A percentile compares a stretch with the other conserved stretches of the same genome.
phyloP scores from a whole-genome alignment of 2,888 invertebrate genomes.

The Notocelia uddmanniana region DNA sequence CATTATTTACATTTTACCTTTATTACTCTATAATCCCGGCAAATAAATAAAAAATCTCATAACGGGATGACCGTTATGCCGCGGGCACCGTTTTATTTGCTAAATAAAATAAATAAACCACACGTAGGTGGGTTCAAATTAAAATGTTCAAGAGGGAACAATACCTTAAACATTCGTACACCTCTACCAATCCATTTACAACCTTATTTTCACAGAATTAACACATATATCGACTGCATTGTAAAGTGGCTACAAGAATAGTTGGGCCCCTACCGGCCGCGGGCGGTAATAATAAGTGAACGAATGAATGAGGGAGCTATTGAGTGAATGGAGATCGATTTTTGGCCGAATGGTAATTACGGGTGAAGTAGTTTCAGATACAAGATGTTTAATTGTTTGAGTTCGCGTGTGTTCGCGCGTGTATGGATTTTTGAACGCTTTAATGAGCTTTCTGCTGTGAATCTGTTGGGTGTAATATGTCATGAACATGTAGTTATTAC shows the following conservation, averaged over 20 bases:
- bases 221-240: neutral
- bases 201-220: neutral
- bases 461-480: neutral
- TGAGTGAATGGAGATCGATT: slow-evolving; percentile 44
- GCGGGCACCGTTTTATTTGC: slow-evolving; percentile 56
- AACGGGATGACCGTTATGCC: slow-evolving; percentile 63
- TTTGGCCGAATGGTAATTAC: slow-evolving; percentile 46
- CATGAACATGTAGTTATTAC: neutral
- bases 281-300: slow-evolving; percentile 54
- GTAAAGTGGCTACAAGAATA: slow-evolving; percentile 22
- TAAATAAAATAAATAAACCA: slow-evolving; percentile 47
- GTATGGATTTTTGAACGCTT: slow-evolving; percentile 3
- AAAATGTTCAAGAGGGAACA: slow-evolving; percentile 50
- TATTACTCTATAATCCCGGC: slow-evolving; percentile 68
- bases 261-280: slow-evolving; percentile 47
- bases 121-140: slow-evolving; percentile 48
- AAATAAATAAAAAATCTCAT: slow-evolving; percentile 65
- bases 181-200: neutral
- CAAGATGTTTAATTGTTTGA: slow-evolving; percentile 40
- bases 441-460: neutral
- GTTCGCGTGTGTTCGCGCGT: neutral
- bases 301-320: slow-evolving; percentile 46
- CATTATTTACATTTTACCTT: slow-evolving; percentile 61
- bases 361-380: slow-evolving; percentile 35
- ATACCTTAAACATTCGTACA: slow-evolving; percentile 30